phyloP scores from a whole-genome alignment of 1,140 invertebrate genomes.

The Teleogryllus occipitalis region DNA sequence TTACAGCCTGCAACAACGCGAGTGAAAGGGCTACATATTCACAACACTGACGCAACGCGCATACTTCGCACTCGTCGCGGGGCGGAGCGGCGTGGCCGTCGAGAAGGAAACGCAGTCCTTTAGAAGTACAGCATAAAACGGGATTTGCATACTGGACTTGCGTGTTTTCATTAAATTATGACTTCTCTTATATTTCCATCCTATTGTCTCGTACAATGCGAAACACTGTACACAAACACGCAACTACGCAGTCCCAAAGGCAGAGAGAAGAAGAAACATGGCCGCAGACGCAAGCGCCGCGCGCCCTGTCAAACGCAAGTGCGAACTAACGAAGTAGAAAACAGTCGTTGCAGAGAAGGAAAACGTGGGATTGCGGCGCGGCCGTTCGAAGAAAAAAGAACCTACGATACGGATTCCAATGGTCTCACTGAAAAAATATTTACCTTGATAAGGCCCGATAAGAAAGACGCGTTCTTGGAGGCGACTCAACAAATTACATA shows the following conservation, averaged over 20 bases:
- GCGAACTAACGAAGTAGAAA: too few relatives aligned
- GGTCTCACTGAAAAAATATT: too few relatives aligned
- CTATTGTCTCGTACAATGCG: not conserved
- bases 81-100: not conserved
- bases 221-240: not conserved
- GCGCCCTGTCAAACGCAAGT: too few relatives aligned
- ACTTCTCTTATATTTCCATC: not conserved
- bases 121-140: not conserved
- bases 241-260: not conserved
- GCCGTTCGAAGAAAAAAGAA: too few relatives aligned
- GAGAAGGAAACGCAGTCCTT: not conserved
- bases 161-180: conserved; percentile 2
- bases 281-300: too few relatives aligned
- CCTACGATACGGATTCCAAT: too few relatives aligned
- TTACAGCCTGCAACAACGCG: not conserved
- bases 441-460: too few relatives aligned
- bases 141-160: not conserved
- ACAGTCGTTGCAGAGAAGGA: too few relatives aligned
- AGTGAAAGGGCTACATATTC: not conserved
- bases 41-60: not conserved
- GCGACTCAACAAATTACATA: too few relatives aligned
- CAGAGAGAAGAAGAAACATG: not conserved
- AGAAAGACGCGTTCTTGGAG: too few relatives aligned
- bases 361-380: too few relatives aligned
- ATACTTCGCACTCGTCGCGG: not conserved